phyloP scores from a whole-genome alignment of 2,797 vertebrate species.

The Cuculus canorus region DNA sequence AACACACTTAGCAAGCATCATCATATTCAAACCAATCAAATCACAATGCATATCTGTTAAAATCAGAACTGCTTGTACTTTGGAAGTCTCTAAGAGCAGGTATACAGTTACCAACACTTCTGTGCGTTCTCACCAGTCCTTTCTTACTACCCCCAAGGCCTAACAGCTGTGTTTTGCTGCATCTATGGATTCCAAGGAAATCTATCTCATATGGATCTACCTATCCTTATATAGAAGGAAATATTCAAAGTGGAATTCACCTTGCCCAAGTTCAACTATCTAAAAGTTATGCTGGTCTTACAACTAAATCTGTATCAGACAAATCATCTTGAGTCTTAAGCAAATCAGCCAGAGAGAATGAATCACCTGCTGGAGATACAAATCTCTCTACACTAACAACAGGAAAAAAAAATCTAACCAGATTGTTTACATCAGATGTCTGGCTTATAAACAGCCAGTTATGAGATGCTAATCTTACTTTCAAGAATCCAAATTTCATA shows the following conservation, averaged over 20 bases:
- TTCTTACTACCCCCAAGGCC: background rate
- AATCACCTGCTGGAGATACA: background rate
- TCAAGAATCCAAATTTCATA: background rate
- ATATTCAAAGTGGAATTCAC: background rate
- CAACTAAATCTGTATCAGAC: background rate
- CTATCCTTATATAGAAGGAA: background rate
- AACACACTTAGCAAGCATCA: slow-evolving; percentile 26
- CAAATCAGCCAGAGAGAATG: background rate
- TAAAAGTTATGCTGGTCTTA: background rate
- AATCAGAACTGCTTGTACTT: slow-evolving; percentile 4
- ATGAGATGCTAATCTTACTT: background rate
- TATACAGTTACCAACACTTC: background rate
- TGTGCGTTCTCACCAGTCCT: background rate
- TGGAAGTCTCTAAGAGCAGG: background rate
- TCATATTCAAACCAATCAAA: slow-evolving; percentile 35
- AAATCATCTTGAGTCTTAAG: background rate
- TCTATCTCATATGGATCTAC: background rate
- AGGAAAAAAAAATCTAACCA: background rate
- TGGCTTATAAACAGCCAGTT: background rate
- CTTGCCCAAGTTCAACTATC: background rate
- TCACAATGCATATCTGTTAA: slow-evolving; percentile 12
- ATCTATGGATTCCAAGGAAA: background rate
- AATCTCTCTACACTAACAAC: background rate
- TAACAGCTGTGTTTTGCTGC: background rate
- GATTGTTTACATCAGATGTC: background rate